These are phyloP conservation scores for Onychomys arenicola DNA, from an alignment of 2,797 vertebrate genomes.

Conservation along the genomic window DNA sequence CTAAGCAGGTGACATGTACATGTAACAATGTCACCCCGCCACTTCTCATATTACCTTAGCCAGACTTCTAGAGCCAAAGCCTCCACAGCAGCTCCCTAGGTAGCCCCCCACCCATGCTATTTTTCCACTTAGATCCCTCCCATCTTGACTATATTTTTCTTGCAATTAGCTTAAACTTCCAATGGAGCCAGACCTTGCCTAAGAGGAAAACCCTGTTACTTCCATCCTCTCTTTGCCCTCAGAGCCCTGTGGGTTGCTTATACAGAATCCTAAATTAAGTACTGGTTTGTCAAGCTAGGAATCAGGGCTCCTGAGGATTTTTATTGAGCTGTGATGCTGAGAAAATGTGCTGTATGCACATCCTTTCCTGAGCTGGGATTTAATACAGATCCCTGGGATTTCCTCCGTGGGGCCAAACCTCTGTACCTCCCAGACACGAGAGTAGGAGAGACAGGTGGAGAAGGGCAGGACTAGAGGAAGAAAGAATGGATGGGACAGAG, in stretches of 20 bases:
- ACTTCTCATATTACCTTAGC: slow-evolving; percentile 15
- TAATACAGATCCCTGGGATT: slow-evolving; percentile 61
- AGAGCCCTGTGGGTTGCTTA: slow-evolving; percentile 41
- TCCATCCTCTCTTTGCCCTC: slow-evolving; percentile 26
- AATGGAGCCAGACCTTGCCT: background rate
- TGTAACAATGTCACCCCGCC: background rate
- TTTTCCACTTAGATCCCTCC: slow-evolving; percentile 51
- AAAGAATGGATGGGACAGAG: slow-evolving; percentile 18
- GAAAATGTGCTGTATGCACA: slow-evolving; percentile 33
- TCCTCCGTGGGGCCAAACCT: slow-evolving; percentile 51
- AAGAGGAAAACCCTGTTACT: slow-evolving; percentile 19
- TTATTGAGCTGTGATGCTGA: slow-evolving; percentile 50
- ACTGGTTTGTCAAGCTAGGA: slow-evolving; percentile 33
- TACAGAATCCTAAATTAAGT: slow-evolving; percentile 57
- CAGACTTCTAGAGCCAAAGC: slow-evolving; percentile 11
- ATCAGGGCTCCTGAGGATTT: slow-evolving; percentile 62
- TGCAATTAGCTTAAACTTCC: slow-evolving; percentile 54
- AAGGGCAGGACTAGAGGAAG: background rate
- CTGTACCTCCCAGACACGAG: slow-evolving; percentile 50
- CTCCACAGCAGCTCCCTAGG: background rate
- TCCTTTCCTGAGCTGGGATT: slow-evolving; percentile 40
- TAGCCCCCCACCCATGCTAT: background rate
- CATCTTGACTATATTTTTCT: slow-evolving; percentile 1
- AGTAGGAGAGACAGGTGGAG: slow-evolving; percentile 41
- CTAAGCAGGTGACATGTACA: background rate